Evolutionary conservation across 2,113 vertebrate genomes (phyloP).

Genomic region (Beaufortia kweichowensis): DNA sequence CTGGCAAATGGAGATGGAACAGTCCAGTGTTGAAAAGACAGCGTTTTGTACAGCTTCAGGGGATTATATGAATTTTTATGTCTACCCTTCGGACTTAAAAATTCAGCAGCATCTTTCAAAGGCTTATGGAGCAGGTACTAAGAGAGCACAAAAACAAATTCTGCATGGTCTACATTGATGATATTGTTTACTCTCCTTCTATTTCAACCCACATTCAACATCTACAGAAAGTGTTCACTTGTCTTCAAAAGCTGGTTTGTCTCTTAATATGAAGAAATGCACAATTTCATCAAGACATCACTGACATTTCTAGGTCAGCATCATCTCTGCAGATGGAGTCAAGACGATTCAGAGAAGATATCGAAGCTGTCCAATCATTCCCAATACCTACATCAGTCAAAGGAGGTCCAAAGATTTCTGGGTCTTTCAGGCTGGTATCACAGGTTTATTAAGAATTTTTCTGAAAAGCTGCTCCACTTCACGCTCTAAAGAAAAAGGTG

Average conservation of each 20-base stretch:
- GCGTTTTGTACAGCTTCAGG: neutral
- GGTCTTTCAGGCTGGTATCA: neutral
- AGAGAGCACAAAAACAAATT: no score
- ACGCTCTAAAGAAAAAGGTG: neutral
- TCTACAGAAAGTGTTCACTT: neutral
- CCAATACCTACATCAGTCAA: neutral
- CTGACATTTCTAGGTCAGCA: neutral
- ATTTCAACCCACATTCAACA: neutral
- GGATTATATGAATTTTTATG: neutral
- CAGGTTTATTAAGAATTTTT: neutral
- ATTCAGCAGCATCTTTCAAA: neutral
- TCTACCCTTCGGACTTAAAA: constrained; percentile 4
- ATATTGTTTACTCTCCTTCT: no score
- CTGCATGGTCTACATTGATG: no score
- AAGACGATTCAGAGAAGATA: neutral
- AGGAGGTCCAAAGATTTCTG: neutral
- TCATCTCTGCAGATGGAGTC: neutral
- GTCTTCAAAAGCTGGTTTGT: constrained; percentile 1
- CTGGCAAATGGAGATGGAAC: neutral
- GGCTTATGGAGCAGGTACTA: no score
- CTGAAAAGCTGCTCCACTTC: neutral
- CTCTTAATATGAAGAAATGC: constrained; percentile 5
- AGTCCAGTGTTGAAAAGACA: neutral
- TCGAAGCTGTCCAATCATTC: neutral
- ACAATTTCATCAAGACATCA: constrained; percentile 7